Evolutionary conservation across 2,113 vertebrate genomes (phyloP).

Genomic region (Xerus inauris): DNA sequence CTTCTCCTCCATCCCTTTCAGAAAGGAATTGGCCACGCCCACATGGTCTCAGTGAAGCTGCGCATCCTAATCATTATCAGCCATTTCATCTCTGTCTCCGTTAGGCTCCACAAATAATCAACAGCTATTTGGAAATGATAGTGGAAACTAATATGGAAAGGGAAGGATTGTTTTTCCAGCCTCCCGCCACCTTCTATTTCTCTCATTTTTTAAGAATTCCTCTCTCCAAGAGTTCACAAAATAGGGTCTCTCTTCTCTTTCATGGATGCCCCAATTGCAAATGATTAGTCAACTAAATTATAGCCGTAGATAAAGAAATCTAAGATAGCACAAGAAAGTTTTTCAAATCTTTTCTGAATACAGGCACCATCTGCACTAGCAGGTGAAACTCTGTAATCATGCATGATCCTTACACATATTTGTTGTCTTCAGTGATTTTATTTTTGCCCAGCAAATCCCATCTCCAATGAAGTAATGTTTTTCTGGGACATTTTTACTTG

Average conservation of each 20-base stretch:
- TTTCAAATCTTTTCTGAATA: constrained; percentile 20
- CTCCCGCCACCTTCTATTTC: neutral
- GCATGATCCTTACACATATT: neutral
- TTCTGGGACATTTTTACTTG: neutral
- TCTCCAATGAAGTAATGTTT: neutral
- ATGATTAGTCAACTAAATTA: neutral
- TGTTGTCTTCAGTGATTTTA: neutral
- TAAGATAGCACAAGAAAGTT: constrained; percentile 30
- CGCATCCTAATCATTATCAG: constrained; percentile 36
- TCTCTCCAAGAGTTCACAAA: constrained; percentile 2
- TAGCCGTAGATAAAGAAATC: neutral
- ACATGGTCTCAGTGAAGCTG: constrained; percentile 45
- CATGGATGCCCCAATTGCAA: neutral
- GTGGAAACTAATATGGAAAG: neutral
- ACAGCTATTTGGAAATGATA: neutral
- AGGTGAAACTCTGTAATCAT: neutral
- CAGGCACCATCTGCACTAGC: neutral
- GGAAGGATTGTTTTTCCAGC: neutral
- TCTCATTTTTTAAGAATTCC: neutral
- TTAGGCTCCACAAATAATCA: constrained; percentile 60
- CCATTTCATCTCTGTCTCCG: constrained; percentile 58
- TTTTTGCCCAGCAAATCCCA: neutral
- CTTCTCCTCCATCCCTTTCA: constrained; percentile 66
- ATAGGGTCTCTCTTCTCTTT: neutral
- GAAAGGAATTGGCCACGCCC: constrained; percentile 64